Conservation (phyloP, 2,797 vertebrate genomes). For the Gymnothorax reevesii region DNA sequence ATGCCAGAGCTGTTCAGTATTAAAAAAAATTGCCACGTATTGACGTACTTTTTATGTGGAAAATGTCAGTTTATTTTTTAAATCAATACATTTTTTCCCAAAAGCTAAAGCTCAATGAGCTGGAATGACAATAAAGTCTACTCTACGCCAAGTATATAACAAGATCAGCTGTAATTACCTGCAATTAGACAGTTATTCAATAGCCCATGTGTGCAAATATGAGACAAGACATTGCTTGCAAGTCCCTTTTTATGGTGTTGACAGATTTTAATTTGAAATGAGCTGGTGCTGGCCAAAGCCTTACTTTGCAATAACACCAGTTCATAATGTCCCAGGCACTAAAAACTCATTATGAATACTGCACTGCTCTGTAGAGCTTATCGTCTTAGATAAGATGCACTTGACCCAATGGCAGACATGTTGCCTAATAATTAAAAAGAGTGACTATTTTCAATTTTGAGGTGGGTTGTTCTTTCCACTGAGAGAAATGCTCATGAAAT, state of each 20-base stretch:
- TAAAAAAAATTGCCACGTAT: neutral
- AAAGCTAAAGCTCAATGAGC: neutral
- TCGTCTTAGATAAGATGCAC: slow-evolving; percentile 11
- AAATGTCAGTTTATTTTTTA: neutral
- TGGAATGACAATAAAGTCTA: neutral
- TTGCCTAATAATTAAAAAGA: neutral
- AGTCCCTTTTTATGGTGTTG: neutral
- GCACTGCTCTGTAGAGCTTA: neutral
- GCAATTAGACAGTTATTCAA: neutral
- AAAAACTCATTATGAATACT: neutral
- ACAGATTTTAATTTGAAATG: neutral
- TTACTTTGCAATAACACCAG: neutral
- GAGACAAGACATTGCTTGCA: neutral
- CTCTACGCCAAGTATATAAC: neutral
- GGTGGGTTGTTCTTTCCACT: slow-evolving; percentile 4
- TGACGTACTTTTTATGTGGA: neutral
- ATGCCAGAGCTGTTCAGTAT: neutral
- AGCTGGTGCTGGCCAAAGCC: neutral
- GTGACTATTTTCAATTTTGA: slow-evolving; percentile 4
- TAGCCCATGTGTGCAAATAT: neutral
- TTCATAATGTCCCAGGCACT: neutral
- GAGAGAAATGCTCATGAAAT: neutral
- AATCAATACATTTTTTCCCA: neutral
- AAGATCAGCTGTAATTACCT: neutral
- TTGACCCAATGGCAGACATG: neutral